These are phyloP conservation scores for Synergus umbraculus DNA, from an alignment of 2,888 invertebrate species.

Conservation along the genomic window DNA sequence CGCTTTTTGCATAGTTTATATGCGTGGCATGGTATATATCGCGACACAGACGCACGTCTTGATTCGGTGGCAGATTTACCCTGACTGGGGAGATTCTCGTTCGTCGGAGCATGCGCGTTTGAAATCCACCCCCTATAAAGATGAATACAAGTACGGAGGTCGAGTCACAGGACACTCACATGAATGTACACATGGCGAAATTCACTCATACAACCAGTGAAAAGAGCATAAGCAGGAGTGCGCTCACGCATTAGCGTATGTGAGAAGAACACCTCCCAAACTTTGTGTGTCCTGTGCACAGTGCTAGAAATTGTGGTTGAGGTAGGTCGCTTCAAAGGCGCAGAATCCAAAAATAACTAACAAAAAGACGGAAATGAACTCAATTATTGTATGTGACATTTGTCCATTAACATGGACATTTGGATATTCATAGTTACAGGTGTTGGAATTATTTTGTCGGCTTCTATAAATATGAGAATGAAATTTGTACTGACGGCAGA, in stretches of 20 bases:
- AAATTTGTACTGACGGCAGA: too few species aligned
- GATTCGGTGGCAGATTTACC: constrained; percentile 74
- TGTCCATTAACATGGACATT: neutral
- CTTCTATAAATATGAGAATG: neutral
- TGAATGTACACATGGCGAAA: neutral
- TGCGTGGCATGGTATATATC: constrained; percentile 64
- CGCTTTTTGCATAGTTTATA: constrained; percentile 41
- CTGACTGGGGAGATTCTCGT: constrained; percentile 75
- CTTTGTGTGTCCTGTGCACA: constrained; percentile 48
- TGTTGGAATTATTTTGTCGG: neutral
- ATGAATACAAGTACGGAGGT: constrained; percentile 47
- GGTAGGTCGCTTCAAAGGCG: constrained; percentile 10
- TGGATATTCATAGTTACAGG: neutral
- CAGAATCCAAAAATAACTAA: constrained; percentile 6
- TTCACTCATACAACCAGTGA: constrained; percentile 46
- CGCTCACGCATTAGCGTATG: constrained; percentile 54
- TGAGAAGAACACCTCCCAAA: constrained; percentile 51
- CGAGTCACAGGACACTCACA: constrained; percentile 46
- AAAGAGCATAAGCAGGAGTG: constrained; percentile 55
- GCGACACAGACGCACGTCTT: constrained; percentile 71
- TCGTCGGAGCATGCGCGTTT: constrained; percentile 75
- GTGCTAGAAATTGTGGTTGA: constrained; percentile 53
- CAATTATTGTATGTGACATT: neutral
- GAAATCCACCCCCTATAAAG: constrained; percentile 66
- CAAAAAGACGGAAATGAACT: neutral